Base-by-base conservation (phyloP, 2,888 invertebrate species). In the Lithodes maja region DNA sequence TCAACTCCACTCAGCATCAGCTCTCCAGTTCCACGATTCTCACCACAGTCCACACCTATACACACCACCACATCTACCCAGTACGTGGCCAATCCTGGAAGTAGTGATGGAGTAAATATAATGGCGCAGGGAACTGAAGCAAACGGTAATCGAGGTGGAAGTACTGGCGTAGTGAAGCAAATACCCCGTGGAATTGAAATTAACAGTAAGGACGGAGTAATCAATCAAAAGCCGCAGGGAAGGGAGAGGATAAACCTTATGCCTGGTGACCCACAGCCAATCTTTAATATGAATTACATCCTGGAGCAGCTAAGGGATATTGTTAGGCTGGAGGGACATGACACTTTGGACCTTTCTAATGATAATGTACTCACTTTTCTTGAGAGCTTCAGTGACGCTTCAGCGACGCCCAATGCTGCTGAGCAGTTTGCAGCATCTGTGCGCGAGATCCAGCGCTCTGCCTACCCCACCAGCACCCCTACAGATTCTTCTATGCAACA, bases 1-100 rank as follows among this genome's bases (percentile, higher is more conserved):
- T 90, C 88, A 55, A 90, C 91, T 17, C 88, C 88, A 54, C 49
- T 88, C 49, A 69, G 75, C 69, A 84, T 84, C 15, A 52, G 79
- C 33, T 71, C 87, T 2, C 55, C 83, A 55, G 33, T 33, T 33
- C 78, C 87, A 1, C 83, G 82, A 1, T 50, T 86, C 15, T 33
- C 82, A n/a, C 54, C 61, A 7, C 75, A 75, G 50, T 69, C 52
- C 50, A 75, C 82, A 3, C 79, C 79, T 80, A 33, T 79, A 61
- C 78, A 78, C 50, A 17, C 12, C 50, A 49, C 15, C 9, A 9
- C 75, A 75, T 33, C 33, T 33, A 33, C 49, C n/a, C 12, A 75
- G n/a, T 12, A 75, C 75, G 1, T 33, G n/a, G n/a, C 5, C 9
- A 15, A 33, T 33, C 49, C 75, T 12, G 75, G 61, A 61, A 61